Percentiles rank a stretch among this genome's conserved stretches.
These are phyloP conservation scores for Idaea aversata DNA, from an alignment of 2,888 invertebrate species.

Conservation along the genomic window DNA sequence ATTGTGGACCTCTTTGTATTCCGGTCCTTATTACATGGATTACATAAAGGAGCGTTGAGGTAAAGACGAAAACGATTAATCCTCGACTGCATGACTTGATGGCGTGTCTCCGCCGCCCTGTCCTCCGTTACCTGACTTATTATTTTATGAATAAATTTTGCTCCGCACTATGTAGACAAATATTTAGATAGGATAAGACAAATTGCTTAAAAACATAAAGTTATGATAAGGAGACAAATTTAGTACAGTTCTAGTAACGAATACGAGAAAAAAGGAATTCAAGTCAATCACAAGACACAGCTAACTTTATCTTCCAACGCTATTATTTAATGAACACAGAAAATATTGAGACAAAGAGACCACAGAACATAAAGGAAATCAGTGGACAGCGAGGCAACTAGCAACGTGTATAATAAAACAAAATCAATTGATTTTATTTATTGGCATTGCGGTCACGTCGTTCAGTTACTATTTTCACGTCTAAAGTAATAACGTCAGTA, in stretches of 20 bases:
- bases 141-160: slow-evolving; percentile 1
- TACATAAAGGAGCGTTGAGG: slow-evolving; percentile 51
- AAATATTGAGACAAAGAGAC: neutral
- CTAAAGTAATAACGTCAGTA: slow-evolving; percentile 77
- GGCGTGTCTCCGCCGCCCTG: slow-evolving; percentile 19
- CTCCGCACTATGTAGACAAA: neutral
- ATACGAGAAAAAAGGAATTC: neutral
- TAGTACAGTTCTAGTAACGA: neutral
- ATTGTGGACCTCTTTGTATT: slow-evolving; percentile 65
- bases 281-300: neutral
- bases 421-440: slow-evolving; percentile 68
- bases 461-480: slow-evolving; percentile 78
- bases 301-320: neutral
- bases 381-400: slow-evolving; percentile 44
- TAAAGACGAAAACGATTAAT: slow-evolving; percentile 40
- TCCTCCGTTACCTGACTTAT: neutral
- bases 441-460: slow-evolving; percentile 77
- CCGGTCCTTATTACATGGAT: slow-evolving; percentile 62
- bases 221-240: neutral
- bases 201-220: neutral
- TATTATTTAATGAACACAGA: neutral
- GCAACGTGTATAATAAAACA: slow-evolving; percentile 62
- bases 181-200: neutral
- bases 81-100: slow-evolving; percentile 32
- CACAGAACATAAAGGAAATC: slow-evolving; percentile 36